Evolutionary conservation across 2,888 invertebrate genomes (phyloP), one percentile per base, ranked within the genome.

Genomic region (Coelinius sp.): DNA sequence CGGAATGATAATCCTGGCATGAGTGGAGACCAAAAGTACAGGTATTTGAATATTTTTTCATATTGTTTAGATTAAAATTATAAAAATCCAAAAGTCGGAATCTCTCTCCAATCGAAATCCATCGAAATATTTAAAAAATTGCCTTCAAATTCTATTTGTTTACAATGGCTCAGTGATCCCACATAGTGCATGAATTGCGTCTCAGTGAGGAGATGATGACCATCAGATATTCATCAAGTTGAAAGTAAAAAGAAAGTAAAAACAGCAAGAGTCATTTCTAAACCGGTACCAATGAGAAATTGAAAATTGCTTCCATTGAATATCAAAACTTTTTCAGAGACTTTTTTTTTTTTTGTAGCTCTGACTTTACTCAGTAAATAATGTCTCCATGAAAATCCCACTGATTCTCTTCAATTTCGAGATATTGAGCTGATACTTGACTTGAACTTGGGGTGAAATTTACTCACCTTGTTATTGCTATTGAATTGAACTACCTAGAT

Each of bases 1-100:
- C 14, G 52, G 6, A 27, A 62, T 70, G 64, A 70, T 38, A 70
- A 14, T 31, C 59, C 35, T 66, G 66, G 71, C 46, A 71, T 70
- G 70, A 65, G 27, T 64, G 41, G 41, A 64, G 41, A 53, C 70
- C 7, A 41, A 53, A 25, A 56, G 44, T 14, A n/a, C 64, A 71
- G 71, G 71, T 71, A 70, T 46, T 49, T 35, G 7, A 7, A 31
- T 8, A 5, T 0, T 4, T 12, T 2, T 52, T 22, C 6, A 52
- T 8, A 24, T 22, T 52, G 12, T 52, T 24, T 22, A 17, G 38
- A 12, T 1, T 38, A n/a, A n/a, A n/a, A n/a, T n/a, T n/a, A n/a
- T n/a, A n/a, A n/a, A n/a, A n/a, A n/a, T n/a, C n/a, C n/a, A n/a
- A n/a, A n/a, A n/a, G n/a, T n/a, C n/a, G n/a, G n/a, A n/a, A n/a